Evolutionary conservation across 2,888 invertebrate species (phyloP).

Genomic region (Sialis fuliginosa): DNA sequence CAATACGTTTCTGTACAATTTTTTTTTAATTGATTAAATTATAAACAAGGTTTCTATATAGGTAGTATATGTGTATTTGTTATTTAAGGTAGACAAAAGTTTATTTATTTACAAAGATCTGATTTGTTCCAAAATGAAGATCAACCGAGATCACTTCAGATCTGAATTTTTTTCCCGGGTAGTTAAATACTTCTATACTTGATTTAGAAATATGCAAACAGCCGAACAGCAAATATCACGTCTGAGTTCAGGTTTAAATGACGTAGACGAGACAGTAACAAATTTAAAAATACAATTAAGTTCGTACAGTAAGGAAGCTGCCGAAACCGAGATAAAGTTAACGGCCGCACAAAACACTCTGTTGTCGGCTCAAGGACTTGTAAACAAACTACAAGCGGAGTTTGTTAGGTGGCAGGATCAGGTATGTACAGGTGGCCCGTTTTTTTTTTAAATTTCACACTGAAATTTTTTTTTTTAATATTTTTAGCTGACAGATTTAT

Average conservation of each 20-base stretch:
- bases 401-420: constrained; percentile 73
- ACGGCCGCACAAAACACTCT: constrained; percentile 62
- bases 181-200: constrained; percentile 3
- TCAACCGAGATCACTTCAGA: too few species aligned
- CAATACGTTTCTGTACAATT: too few species aligned
- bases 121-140: too few species aligned
- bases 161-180: too few species aligned
- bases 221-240: constrained; percentile 72
- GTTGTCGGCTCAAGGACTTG: constrained; percentile 57
- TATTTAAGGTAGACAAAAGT: too few species aligned
- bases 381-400: constrained; percentile 77
- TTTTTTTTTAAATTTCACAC: not conserved
- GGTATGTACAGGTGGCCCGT: constrained; percentile 23
- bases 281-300: constrained; percentile 63
- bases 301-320: constrained; percentile 83
- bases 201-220: constrained; percentile 49
- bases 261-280: constrained; percentile 67
- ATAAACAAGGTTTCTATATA: too few species aligned
- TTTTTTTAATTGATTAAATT: too few species aligned
- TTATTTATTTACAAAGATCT: too few species aligned
- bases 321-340: constrained; percentile 72
- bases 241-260: constrained; percentile 55
- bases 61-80: too few species aligned
- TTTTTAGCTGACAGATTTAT: constrained; percentile 38
- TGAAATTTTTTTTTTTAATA: not conserved